Base-by-base conservation (phyloP, 2,113 vertebrate genomes). In the Xyliphius kryptos region DNA sequence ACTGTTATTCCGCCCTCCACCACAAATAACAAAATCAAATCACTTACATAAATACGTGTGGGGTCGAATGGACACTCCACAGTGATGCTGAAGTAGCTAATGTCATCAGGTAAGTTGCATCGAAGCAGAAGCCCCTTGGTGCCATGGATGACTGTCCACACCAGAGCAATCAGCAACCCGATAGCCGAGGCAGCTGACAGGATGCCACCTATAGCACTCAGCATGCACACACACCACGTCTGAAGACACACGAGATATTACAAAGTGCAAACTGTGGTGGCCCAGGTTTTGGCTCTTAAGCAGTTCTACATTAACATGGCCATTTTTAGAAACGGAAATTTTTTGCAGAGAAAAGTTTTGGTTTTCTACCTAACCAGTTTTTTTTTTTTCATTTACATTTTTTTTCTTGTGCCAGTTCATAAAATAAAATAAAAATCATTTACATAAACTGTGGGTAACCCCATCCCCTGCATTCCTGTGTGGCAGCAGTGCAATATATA, bases 51-150 rank as follows among this genome's bases (percentile, higher is more conserved):
- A 80, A 93, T 87, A 0, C 84, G 86, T 0, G 92, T 94, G 55
- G 94, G 92, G 64, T 97, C 89, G 2, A 95, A 97, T 22, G 93
- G 91, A 51, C 94, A 96, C 71, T 92, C 77, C 0, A 78, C 81
- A 5, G 85, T 78, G 2, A 86, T 40, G 0, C 81, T 86, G 63
- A 83, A 58, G 1, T 87, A 77, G 60, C 80, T 66, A 2, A 70
- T 72, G 67, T 74, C 22, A 0, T 82, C 54, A 0, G 78, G 56
- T 36, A 79, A 69, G 44, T 83, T 76, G 65, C 92, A 95, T 73
- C 87, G 75, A 1, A 88, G 81, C 62, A 97, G 82, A 53, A 97
- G 78, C 19, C 75, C 87, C 7, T 38, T 80, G 50, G 91, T 90
- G 1, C 79, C 80, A 10, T 85, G 83, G 40, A 81, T 63, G 60